These are phyloP conservation scores for Hypsopygia costalis DNA, from an alignment of 2,888 invertebrate genomes.

Conservation along the genomic window DNA sequence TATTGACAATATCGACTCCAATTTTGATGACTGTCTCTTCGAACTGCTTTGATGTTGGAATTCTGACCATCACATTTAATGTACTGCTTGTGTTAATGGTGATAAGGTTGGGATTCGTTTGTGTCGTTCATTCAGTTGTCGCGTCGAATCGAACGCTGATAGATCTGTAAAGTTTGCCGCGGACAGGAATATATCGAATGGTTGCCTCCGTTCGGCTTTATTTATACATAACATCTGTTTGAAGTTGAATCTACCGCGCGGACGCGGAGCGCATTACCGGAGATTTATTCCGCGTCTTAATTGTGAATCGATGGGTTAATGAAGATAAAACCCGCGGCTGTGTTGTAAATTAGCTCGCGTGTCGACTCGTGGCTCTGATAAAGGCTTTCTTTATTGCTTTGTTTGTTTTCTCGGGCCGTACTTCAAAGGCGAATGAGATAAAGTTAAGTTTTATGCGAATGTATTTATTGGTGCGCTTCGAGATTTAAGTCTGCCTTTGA, in stretches of 20 bases:
- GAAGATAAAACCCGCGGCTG: slow-evolving; percentile 80
- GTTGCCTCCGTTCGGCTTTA: slow-evolving; percentile 79
- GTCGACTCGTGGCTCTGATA: slow-evolving; percentile 78
- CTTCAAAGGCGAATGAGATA: slow-evolving; percentile 77
- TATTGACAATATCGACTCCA: slow-evolving; percentile 37
- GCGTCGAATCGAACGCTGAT: slow-evolving; percentile 53
- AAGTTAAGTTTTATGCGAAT: slow-evolving; percentile 74
- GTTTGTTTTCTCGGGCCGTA: slow-evolving; percentile 77
- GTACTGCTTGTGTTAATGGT: slow-evolving; percentile 19
- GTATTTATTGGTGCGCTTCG: slow-evolving; percentile 57
- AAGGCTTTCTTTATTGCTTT: slow-evolving; percentile 79
- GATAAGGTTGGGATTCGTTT: slow-evolving; percentile 52
- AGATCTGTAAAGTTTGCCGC: slow-evolving; percentile 80
- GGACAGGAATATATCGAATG: slow-evolving; percentile 80
- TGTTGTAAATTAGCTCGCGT: slow-evolving; percentile 81
- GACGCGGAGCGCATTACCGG: slow-evolving; percentile 77
- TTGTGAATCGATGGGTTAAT: slow-evolving; percentile 81
- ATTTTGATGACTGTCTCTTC: slow-evolving; percentile 20
- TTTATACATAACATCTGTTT: slow-evolving; percentile 80
- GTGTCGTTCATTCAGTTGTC: slow-evolving; percentile 43
- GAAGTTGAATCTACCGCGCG: slow-evolving; percentile 78
- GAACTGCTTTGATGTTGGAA: slow-evolving; percentile 8
- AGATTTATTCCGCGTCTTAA: slow-evolving; percentile 81
- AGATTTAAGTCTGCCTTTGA: slow-evolving; percentile 27
- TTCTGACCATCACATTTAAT: slow-evolving; percentile 11